Evolutionary conservation across 2,888 invertebrate species (phyloP).

Genomic region (Hirudinaria manillensis): DNA sequence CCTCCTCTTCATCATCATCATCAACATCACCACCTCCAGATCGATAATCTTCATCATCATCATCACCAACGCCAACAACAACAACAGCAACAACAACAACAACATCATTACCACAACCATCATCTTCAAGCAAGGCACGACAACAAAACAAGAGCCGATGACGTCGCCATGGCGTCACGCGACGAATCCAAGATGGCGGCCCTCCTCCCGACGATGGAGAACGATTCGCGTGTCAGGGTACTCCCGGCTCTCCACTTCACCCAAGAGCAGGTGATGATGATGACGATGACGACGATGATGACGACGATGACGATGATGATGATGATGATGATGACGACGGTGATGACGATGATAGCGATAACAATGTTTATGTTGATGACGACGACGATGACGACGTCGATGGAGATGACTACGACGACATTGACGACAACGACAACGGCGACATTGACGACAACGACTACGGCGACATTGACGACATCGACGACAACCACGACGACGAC

Average conservation of each 20-base stretch:
- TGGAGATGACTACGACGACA: not conserved
- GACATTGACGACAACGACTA: not conserved
- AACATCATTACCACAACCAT: not conserved
- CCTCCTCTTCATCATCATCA: not conserved
- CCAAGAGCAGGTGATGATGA: constrained; percentile 12
- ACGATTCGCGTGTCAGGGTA: not conserved
- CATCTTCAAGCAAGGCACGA: not conserved
- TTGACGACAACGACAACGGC: not conserved
- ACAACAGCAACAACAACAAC: constrained; percentile 5
- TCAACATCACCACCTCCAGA: not conserved
- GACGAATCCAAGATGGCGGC: not conserved
- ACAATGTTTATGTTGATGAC: not conserved
- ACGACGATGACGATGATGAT: not conserved
- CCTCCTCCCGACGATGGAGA: not conserved
- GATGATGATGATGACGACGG: not conserved
- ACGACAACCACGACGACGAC: not conserved
- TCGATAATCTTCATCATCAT: not conserved
- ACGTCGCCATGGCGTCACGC: not conserved
- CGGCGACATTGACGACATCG: not conserved
- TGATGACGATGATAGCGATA: not conserved
- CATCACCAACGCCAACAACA: not conserved
- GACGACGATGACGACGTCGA: not conserved
- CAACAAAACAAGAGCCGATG: not conserved
- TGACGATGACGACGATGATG: constrained; percentile 12
- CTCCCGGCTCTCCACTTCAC: constrained; percentile 8